Conservation (phyloP, 2,113 vertebrate species). For the Callospermophilus lateralis region DNA sequence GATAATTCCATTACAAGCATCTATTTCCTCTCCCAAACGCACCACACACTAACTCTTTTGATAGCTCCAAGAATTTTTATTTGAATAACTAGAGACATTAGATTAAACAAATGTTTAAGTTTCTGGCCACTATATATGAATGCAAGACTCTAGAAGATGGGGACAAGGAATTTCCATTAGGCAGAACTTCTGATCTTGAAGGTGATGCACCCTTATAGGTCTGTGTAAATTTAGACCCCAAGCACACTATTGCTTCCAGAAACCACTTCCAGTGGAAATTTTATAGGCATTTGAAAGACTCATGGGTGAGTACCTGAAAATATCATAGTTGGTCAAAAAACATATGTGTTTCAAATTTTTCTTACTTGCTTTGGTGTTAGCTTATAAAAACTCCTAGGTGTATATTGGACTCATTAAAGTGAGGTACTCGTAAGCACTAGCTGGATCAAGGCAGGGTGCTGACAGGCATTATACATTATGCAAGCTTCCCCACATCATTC, state of each 20-base stretch:
- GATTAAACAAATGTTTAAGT: constrained; percentile 9
- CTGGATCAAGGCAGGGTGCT: constrained; percentile 70
- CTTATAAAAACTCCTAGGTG: constrained; percentile 83
- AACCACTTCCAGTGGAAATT: constrained; percentile 70
- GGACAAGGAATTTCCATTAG: neutral
- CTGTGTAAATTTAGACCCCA: constrained; percentile 53
- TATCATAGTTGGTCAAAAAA: constrained; percentile 79
- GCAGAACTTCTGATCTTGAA: neutral
- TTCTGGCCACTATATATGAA: constrained; percentile 30
- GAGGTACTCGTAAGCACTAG: constrained; percentile 69
- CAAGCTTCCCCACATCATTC: constrained; percentile 77
- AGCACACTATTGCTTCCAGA: constrained; percentile 54
- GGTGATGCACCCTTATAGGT: neutral
- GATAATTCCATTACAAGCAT: neutral
- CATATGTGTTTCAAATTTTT: constrained; percentile 78
- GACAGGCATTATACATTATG: constrained; percentile 78
- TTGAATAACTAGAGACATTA: neutral
- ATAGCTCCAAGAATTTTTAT: constrained; percentile 37
- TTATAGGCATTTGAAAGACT: constrained; percentile 77
- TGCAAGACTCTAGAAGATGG: neutral
- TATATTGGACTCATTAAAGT: constrained; percentile 84
- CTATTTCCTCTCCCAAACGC: neutral
- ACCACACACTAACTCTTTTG: neutral
- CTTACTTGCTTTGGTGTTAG: constrained; percentile 80
- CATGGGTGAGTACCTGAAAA: constrained; percentile 77